These are phyloP conservation scores for Melanargia galathea DNA, from an alignment of 2,888 invertebrate genomes.

Conservation along the genomic window DNA sequence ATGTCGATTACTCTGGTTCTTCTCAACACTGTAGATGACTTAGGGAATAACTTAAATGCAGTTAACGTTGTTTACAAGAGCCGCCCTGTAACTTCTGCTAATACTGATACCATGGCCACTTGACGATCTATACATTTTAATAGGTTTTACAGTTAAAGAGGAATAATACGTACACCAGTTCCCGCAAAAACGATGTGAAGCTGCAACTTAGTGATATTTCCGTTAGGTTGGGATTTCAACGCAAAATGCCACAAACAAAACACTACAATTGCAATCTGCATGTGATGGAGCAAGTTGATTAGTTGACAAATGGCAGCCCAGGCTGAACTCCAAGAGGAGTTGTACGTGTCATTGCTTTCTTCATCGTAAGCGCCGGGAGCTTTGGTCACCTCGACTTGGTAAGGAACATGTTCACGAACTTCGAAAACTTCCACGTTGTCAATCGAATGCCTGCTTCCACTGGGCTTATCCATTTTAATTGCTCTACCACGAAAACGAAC, in stretches of 20 bases:
- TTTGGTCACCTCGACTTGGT: conserved; percentile 70
- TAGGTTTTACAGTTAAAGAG: neutral
- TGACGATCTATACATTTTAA: neutral
- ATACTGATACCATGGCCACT: neutral
- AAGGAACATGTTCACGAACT: conserved; percentile 75
- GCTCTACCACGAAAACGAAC: conserved; percentile 24
- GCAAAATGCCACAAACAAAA: conserved; percentile 74
- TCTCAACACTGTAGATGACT: too few species aligned
- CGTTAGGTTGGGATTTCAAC: conserved; percentile 64
- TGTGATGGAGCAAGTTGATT: conserved; percentile 72
- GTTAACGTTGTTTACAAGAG: neutral
- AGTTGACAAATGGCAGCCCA: conserved; percentile 73
- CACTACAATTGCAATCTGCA: conserved; percentile 74
- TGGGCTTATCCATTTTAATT: conserved; percentile 70
- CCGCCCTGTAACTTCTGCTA: neutral
- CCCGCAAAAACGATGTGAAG: conserved; percentile 76
- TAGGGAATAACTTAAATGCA: too few species aligned
- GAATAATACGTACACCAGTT: conserved; percentile 69
- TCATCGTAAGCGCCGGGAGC: conserved; percentile 70
- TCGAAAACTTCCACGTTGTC: conserved; percentile 73
- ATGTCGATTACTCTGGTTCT: too few species aligned
- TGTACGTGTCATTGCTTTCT: conserved; percentile 64
- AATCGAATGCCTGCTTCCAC: conserved; percentile 69
- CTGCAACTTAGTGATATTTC: conserved; percentile 69
- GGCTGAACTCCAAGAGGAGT: conserved; percentile 67